Percentiles rank a stretch among this genome's conserved stretches.
Conservation (phyloP, 2,888 invertebrate genomes). For the Scaptomyza caliginosa region DNA sequence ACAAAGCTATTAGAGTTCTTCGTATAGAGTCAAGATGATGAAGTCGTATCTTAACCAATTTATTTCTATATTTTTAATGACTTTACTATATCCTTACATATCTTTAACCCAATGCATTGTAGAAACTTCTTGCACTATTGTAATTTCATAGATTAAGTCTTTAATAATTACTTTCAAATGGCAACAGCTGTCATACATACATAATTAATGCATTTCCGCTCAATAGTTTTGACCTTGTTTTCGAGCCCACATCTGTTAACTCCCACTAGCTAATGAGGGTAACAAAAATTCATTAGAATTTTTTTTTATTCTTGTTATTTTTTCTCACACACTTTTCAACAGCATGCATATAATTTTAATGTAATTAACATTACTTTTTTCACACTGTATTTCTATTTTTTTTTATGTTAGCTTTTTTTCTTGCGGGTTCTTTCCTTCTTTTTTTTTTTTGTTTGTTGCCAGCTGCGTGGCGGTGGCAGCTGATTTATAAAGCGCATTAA, state of each 20-base stretch:
- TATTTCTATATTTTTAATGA: too few species aligned
- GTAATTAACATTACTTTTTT: conserved; percentile 65
- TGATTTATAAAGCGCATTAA: conserved; percentile 76
- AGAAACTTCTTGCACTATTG: not conserved
- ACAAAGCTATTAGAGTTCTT: not conserved
- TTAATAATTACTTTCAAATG: not conserved
- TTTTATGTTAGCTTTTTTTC: too few species aligned
- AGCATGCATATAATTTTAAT: conserved; percentile 60
- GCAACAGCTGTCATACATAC: not conserved
- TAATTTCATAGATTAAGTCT: not conserved
- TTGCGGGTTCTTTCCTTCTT: not conserved
- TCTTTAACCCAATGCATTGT: too few species aligned
- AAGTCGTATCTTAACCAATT: too few species aligned
- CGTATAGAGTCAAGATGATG: too few species aligned
- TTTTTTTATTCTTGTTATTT: not conserved
- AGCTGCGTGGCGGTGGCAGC: conserved; percentile 43
- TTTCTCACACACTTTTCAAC: conserved; percentile 2
- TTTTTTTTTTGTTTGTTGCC: conserved; percentile 21
- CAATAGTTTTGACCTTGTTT: not conserved
- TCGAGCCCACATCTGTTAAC: not conserved
- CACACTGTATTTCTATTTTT: too few species aligned
- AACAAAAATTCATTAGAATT: conserved; percentile 22
- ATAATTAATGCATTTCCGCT: not conserved
- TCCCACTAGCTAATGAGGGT: not conserved
- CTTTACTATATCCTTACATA: too few species aligned